Evolutionary conservation across 2,888 invertebrate species (phyloP).

Genomic region (Plusia festucae): DNA sequence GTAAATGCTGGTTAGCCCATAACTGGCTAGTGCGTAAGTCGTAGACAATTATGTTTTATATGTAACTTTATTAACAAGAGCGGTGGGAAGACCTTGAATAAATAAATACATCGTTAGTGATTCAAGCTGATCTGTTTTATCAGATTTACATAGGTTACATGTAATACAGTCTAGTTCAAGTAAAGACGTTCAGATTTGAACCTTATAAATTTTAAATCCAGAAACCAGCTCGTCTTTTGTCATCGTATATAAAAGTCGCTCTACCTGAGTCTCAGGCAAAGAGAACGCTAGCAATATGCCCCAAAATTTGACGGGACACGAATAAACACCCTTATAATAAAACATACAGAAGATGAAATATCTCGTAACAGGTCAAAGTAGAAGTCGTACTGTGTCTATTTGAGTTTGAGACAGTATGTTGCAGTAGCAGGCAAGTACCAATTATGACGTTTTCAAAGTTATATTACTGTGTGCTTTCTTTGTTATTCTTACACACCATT

Average conservation of each 20-base stretch:
- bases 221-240: background rate
- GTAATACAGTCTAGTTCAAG: no score
- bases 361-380: background rate
- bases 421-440: no score
- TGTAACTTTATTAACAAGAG: no score
- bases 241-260: background rate
- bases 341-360: background rate
- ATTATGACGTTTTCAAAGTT: no score
- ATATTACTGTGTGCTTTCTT: no score
- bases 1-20: no score
- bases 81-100: no score
- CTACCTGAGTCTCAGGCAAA: background rate
- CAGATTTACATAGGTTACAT: slow-evolving; percentile 9
- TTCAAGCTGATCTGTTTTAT: slow-evolving; percentile 14
- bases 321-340: background rate
- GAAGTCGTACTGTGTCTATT: background rate
- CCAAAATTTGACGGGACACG: background rate
- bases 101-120: slow-evolving; percentile 23
- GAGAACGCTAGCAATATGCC: background rate
- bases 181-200: background rate
- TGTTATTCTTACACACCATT: no score
- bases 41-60: no score
- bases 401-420: slow-evolving; percentile 1
- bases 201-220: background rate
- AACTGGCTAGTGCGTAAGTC: no score